Evolutionary conservation across 2,888 invertebrate species (phyloP).

Genomic region (Acrobasis consociella): DNA sequence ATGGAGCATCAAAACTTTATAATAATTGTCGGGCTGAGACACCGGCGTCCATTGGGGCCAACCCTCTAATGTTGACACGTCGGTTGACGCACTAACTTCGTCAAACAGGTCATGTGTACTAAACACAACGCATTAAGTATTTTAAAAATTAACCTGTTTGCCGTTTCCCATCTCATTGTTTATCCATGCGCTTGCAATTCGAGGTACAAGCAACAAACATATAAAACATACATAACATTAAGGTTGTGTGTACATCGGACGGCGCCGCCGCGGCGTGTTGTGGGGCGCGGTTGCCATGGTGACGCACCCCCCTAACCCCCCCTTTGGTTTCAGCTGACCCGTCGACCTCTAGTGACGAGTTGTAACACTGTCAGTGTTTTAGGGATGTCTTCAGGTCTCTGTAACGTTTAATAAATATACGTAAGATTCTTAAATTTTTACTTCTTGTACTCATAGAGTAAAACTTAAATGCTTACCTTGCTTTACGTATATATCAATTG

Average conservation of each 20-base stretch:
- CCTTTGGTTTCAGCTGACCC: slow-evolving; percentile 71
- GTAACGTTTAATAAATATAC: not conserved
- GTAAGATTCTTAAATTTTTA: not conserved
- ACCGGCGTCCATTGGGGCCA: slow-evolving; percentile 6
- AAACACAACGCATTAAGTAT: slow-evolving; percentile 30
- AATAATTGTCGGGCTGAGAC: slow-evolving; percentile 16
- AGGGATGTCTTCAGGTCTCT: slow-evolving; percentile 40
- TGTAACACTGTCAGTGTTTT: slow-evolving; percentile 64
- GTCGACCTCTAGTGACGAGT: slow-evolving; percentile 74
- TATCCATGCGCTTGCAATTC: slow-evolving; percentile 55
- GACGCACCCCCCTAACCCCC: slow-evolving; percentile 56
- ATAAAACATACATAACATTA: slow-evolving; percentile 66
- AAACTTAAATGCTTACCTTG: too few relatives aligned
- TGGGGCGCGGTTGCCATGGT: slow-evolving; percentile 72
- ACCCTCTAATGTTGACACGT: slow-evolving; percentile 10
- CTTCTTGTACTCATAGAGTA: not conserved
- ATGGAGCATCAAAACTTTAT: slow-evolving; percentile 23
- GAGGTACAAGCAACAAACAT: slow-evolving; percentile 63
- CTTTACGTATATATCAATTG: too few relatives aligned
- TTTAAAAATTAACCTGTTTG: slow-evolving; percentile 63
- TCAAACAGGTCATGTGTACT: slow-evolving; percentile 18
- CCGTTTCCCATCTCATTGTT: slow-evolving; percentile 51
- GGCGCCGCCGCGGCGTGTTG: slow-evolving; percentile 80
- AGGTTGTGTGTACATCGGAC: slow-evolving; percentile 54
- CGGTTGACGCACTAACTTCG: slow-evolving; percentile 11